Evolutionary conservation across 2,113 vertebrate genomes (phyloP).

Genomic region (Plecturocebus donacophilus): DNA sequence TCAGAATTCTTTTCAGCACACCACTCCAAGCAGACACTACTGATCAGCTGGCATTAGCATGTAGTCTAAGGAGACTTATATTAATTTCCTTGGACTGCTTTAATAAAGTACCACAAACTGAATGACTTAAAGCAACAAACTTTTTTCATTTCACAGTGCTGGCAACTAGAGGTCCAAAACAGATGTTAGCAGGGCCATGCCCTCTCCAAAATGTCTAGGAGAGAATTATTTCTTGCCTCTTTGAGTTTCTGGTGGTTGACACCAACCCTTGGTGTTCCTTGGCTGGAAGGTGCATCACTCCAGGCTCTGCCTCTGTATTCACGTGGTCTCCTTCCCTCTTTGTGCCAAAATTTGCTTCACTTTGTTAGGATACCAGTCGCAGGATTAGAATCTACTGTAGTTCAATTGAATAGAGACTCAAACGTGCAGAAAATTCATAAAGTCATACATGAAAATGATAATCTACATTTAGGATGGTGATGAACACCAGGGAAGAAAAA

Average conservation of each 20-base stretch:
- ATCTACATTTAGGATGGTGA: background rate
- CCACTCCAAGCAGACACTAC: background rate
- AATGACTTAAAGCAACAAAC: background rate
- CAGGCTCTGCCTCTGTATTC: background rate
- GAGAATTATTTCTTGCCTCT: background rate
- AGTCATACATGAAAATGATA: background rate
- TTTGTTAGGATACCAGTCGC: background rate
- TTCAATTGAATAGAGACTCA: background rate
- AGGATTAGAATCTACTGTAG: background rate
- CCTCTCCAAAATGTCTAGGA: background rate
- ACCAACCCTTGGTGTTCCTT: background rate
- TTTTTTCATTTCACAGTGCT: background rate
- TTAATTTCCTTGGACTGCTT: background rate
- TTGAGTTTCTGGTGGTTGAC: background rate
- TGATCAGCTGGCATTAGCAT: background rate
- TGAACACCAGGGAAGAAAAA: background rate
- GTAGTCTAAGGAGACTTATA: background rate
- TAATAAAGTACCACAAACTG: background rate
- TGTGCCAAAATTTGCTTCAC: background rate
- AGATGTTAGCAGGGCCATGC: background rate
- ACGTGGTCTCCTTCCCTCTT: background rate
- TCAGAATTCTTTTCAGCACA: background rate
- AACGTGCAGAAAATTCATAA: background rate
- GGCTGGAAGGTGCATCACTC: background rate
- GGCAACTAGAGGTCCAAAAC: background rate